Base-by-base conservation (phyloP, 2,888 invertebrate genomes). In the Cerastis rubricosa region DNA sequence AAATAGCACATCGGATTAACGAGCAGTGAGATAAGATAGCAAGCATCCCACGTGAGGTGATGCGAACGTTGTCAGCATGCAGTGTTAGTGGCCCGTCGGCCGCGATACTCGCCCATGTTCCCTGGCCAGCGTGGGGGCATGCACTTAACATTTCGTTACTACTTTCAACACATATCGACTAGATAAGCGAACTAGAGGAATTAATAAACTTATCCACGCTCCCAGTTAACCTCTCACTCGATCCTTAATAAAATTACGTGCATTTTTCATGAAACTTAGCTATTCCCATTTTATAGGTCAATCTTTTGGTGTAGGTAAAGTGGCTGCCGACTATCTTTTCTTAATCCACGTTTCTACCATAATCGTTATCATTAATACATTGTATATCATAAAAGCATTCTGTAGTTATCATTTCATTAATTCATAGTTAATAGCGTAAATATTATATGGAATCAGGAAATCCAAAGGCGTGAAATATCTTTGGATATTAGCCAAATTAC, bases 21-120 rank as follows among this genome's bases (percentile, higher is more conserved):
- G 88, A 91, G 90, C 92, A 90, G 90, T 89, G 91, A 93, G 94
- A 96, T 95, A 94, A 95, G 94, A 96, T 95, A 95, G 93, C 92
- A 93, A 92, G 35, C 94, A 92, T 90, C 93, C 93, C 93, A 95
- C 94, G 93, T 94, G 94, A 87, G 73, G 66, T 57, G 84, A 73
- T 79, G 78, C 47, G 79, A 78, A 76, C 68, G 78, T 71, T 81
- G 81, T 78, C 80, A 81, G 82, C 81, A 85, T 78, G 82, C 86
- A 87, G 74, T 78, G 78, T 40, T 25, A 47, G 59, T 59, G 40
- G 45, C 54, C 70, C 70, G 70, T 12, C 57, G 79, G 77, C 72
- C 71, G 78, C 68, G 67, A 75, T 57, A 71, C 69, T 71, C 72
- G 65, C 51, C 64, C 70, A 72, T 76, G 87, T 81, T 78, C 83